Evolutionary conservation across 2,888 invertebrate genomes (phyloP).

Genomic region (Dioctria rufipes): DNA sequence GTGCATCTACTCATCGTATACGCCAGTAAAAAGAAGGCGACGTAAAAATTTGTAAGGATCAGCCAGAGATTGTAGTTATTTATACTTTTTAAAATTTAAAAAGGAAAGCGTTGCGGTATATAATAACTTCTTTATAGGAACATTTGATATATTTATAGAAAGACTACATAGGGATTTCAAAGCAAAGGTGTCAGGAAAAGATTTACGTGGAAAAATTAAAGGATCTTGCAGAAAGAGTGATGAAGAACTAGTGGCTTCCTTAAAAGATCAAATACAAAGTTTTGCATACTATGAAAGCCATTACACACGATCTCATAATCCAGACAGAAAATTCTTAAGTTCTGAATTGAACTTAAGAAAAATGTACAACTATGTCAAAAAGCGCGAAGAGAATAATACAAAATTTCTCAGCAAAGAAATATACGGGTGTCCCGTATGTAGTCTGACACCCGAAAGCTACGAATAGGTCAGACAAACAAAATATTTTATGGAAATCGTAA

Average conservation of each 20-base stretch:
- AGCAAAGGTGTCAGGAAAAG: constrained; percentile 48
- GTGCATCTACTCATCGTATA: too few relatives aligned
- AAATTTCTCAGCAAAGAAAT: constrained; percentile 49
- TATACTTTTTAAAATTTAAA: constrained; percentile 10
- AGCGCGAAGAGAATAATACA: constrained; percentile 43
- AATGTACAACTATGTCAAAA: constrained; percentile 55
- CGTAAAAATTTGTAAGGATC: too few relatives aligned
- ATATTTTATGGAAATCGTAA: too few relatives aligned
- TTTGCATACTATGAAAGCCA: constrained; percentile 21
- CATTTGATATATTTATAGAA: too few relatives aligned
- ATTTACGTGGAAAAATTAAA: constrained; percentile 54
- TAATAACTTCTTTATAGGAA: too few relatives aligned
- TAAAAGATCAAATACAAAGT: constrained; percentile 46
- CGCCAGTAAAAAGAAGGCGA: constrained; percentile 52
- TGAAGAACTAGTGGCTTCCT: constrained; percentile 35
- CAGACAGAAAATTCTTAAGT: constrained; percentile 57
- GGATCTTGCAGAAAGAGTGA: constrained; percentile 56
- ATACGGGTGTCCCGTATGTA: too few relatives aligned
- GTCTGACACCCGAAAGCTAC: too few relatives aligned
- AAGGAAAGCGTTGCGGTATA: too few relatives aligned
- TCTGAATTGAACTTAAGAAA: constrained; percentile 58
- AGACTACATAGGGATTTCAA: constrained; percentile 52
- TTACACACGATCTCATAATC: too few relatives aligned
- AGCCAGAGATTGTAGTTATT: too few relatives aligned
- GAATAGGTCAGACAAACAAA: too few relatives aligned